Percentiles rank a stretch among this genome's conserved stretches.
These are phyloP conservation scores for Percopsis transmontana DNA, from an alignment of 2,113 vertebrate genomes.

Conservation along the genomic window DNA sequence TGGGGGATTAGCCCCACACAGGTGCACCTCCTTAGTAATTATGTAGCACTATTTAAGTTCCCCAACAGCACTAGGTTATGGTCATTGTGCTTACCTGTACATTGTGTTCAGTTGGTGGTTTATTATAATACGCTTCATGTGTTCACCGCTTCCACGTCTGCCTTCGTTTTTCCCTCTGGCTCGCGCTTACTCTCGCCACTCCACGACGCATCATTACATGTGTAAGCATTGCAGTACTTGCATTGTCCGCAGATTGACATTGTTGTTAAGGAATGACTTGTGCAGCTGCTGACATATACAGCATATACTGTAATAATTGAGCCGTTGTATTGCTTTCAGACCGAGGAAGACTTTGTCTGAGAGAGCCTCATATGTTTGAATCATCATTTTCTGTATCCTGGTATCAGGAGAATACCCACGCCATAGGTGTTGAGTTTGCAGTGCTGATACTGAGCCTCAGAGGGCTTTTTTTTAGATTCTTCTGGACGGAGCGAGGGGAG, in stretches of 20 bases:
- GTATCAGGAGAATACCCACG: conserved; percentile 9
- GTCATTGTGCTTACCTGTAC: no score
- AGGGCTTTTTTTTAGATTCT: background rate
- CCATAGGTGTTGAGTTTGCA: conserved; percentile 15
- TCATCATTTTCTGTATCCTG: conserved; percentile 12
- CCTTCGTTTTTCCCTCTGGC: no score
- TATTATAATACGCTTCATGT: no score
- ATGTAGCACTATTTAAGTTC: no score
- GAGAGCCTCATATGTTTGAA: conserved; percentile 2
- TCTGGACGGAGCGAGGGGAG: background rate
- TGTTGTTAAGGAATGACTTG: background rate
- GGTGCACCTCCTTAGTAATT: background rate
- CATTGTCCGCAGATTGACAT: no score
- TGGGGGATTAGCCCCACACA: no score
- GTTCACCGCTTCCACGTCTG: no score
- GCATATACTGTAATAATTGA: background rate
- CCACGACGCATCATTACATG: no score
- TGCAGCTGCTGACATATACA: background rate
- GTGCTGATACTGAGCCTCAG: background rate
- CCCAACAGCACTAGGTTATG: no score
- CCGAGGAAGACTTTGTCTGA: background rate
- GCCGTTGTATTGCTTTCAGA: background rate
- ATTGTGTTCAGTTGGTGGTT: no score
- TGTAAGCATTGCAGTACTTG: background rate
- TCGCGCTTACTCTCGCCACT: no score